A percentile compares a stretch with the other conserved stretches of the same genome.
phyloP scores from a whole-genome alignment of 2,113 vertebrate species.

The Quiscalus mexicanus region DNA sequence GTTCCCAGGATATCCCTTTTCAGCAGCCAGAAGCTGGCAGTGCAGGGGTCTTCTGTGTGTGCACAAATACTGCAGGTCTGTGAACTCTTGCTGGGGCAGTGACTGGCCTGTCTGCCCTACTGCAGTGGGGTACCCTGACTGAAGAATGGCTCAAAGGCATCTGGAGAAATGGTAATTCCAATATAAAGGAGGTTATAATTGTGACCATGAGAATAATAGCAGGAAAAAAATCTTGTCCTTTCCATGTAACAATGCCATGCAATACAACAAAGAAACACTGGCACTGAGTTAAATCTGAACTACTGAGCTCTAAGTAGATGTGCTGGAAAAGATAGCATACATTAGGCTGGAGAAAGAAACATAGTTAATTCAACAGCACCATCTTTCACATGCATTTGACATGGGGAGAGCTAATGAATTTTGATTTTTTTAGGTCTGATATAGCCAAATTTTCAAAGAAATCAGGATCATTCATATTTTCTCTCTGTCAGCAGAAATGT shows the following conservation, averaged over 20 bases:
- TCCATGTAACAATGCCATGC: not conserved
- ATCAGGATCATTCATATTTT: not conserved
- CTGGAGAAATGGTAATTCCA: not conserved
- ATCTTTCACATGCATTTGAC: not conserved
- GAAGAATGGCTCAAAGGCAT: not conserved
- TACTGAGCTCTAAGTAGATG: not conserved
- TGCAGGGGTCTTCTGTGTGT: not conserved
- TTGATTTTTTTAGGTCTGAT: not conserved
- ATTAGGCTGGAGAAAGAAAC: not conserved
- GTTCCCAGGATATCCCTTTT: slow-evolving; percentile 29
- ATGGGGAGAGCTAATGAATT: not conserved
- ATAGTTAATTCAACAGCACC: not conserved
- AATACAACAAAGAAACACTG: not conserved
- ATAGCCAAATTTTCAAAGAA: not conserved
- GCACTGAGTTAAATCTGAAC: not conserved
- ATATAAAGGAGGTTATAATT: not conserved
- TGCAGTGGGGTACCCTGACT: not conserved
- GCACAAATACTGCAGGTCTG: not conserved
- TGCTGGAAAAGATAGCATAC: not conserved
- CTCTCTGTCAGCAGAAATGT: not conserved
- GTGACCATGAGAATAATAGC: not conserved
- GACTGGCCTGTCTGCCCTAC: not conserved
- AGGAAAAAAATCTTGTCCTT: not conserved
- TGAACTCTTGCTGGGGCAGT: not conserved
- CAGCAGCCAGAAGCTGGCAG: not conserved